Percentiles rank a stretch among this genome's conserved stretches.
Conservation (phyloP, 2,113 vertebrate genomes). For the Capra hircus region DNA sequence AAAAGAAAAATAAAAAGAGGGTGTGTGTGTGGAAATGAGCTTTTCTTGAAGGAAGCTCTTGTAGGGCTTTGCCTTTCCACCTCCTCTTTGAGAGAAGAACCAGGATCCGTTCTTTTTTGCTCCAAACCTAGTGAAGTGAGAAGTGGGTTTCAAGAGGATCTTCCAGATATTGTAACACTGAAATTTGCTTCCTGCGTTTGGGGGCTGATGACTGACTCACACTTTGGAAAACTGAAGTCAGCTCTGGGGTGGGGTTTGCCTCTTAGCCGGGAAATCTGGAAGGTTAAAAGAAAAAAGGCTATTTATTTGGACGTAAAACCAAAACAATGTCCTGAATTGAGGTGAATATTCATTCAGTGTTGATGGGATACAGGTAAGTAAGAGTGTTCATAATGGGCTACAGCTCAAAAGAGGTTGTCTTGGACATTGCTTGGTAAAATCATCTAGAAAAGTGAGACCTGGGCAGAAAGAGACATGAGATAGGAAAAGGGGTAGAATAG, state of each 20-base stretch:
- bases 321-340: neutral
- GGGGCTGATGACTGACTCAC: neutral
- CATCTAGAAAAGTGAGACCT: neutral
- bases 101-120: neutral
- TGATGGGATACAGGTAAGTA: neutral
- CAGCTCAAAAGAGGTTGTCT: neutral
- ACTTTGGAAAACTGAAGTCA: neutral
- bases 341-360: neutral
- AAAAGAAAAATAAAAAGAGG: neutral
- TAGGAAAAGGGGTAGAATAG: neutral
- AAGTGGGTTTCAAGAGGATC: neutral
- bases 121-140: neutral
- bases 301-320: neutral
- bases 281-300: neutral
- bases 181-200: neutral
- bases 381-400: neutral
- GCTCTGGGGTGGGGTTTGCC: neutral
- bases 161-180: neutral
- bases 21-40: neutral
- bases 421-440: fast-evolving
- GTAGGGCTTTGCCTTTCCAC: neutral
- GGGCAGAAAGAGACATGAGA: neutral
- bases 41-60: neutral
- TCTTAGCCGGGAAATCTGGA: neutral
- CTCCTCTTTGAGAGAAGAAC: neutral